Evolutionary conservation across 2,797 vertebrate species (phyloP).

Genomic region (Serranus cabrilla): DNA sequence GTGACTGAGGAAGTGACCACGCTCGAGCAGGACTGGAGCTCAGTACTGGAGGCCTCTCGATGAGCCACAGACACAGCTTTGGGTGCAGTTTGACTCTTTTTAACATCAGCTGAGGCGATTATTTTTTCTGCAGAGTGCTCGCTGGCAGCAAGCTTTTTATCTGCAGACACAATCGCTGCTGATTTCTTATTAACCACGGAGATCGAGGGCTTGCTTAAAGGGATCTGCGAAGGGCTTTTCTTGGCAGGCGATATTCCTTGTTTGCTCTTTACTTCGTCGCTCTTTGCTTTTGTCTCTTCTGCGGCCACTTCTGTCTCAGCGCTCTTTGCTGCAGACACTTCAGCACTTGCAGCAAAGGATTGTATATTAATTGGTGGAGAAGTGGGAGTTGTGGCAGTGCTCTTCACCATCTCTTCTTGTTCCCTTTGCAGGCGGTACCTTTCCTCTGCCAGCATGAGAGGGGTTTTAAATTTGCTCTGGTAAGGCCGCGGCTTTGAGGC

Average conservation of each 20-base stretch:
- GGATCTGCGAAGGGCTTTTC: conserved; percentile 71
- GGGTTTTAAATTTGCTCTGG: conserved; percentile 93
- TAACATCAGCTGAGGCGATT: conserved; percentile 40
- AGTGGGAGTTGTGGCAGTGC: conserved; percentile 74
- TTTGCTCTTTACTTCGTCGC: conserved; percentile 54
- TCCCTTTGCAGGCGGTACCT: conserved; percentile 87
- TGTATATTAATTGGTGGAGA: conserved; percentile 62
- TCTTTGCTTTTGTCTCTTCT: conserved; percentile 51
- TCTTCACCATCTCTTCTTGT: conserved; percentile 84
- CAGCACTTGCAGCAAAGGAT: conserved; percentile 21
- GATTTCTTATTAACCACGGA: conserved; percentile 79
- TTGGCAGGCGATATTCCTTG: conserved; percentile 50
- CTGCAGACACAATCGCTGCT: conserved; percentile 43
- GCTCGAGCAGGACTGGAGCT: conserved; percentile 63
- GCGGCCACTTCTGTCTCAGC: conserved; percentile 42
- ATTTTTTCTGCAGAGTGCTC: conserved; percentile 54
- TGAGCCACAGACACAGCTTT: conserved; percentile 37
- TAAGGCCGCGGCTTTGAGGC: conserved; percentile 80
- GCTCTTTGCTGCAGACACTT: conserved; percentile 32
- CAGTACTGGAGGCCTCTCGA: conserved; percentile 52
- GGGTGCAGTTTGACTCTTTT: conserved; percentile 58
- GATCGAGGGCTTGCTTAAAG: conserved; percentile 78
- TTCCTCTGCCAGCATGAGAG: conserved; percentile 96
- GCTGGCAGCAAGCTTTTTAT: conserved; percentile 66
- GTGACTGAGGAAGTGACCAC: conserved; percentile 64